Evolutionary conservation across 2,797 vertebrate species (phyloP).

Genomic region (Epinephelus coioides): DNA sequence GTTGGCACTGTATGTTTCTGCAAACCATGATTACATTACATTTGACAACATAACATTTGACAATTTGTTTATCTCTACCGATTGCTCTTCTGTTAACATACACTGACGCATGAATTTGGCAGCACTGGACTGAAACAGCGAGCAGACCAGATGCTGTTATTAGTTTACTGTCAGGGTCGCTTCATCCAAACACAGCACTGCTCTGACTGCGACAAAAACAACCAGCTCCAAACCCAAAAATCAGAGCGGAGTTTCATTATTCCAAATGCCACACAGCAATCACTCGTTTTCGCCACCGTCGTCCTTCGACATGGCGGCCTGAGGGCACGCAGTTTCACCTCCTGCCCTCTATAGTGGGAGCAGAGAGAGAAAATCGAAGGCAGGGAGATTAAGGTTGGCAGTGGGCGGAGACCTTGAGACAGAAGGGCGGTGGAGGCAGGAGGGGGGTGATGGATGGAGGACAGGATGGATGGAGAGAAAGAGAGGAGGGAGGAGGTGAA

Average conservation of each 20-base stretch:
- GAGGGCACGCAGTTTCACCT: not conserved
- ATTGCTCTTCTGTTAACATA: not conserved
- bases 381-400: constrained; percentile 15
- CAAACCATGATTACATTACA: no score
- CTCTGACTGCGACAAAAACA: not conserved
- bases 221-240: not conserved
- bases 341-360: not conserved
- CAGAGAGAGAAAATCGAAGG: constrained; percentile 18
- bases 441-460: constrained; percentile 12
- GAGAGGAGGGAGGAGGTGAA: not conserved
- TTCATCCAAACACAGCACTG: no score
- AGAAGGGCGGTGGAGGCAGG: not conserved
- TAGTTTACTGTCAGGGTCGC: not conserved
- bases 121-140: not conserved
- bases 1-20: no score
- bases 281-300: no score
- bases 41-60: no score
- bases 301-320: not conserved
- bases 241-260: not conserved
- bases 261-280: not conserved
- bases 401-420: constrained; percentile 14
- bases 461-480: not conserved
- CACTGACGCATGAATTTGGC: not conserved
- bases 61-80: no score
- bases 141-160: no score